Base-by-base conservation (phyloP, 2,797 vertebrate genomes). In the Cuculus canorus region DNA sequence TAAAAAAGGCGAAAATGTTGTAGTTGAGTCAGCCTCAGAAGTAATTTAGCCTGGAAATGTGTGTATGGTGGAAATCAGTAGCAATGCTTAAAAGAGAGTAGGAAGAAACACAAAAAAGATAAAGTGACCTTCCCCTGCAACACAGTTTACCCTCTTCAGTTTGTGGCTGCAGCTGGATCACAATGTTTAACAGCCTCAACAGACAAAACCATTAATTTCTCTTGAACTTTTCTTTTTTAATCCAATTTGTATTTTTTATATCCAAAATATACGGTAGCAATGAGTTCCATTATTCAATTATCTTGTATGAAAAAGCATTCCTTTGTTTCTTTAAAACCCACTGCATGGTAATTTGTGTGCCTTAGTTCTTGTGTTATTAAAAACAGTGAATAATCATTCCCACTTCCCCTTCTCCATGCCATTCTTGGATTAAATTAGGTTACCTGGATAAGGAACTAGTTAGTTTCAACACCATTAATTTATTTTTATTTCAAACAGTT, bases 401-500 rank as follows among this genome's bases (percentile, higher is more conserved):
- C 7, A 27, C 11, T 84, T 85, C 25, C 21, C 4, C 11, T 54
- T 79, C 50, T 35, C 18, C 11, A 32, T 85, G 22, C 3, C 13
- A 5, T 70, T 56, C 19, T 45, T 91, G 27, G 22, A 70, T 57
- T 77, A 66, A 68, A 53, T 75, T 89, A 71, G 27, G 9, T 63
- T 91, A 25, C 17, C 32, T 82, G 32, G 21, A 27, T 72, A 76
- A 88, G 41, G 32, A 81, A 66, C 12, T 57, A 15, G 12, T 47
- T 81, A 35, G 9, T 21, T 75, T 78, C 27, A 95, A 60, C 66
- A 64, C 54, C 28, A 54, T 66, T 81, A 59, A 78, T 60, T 95
- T 69, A 53, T 73, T 90, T 93, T 69, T 19, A 89, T 71, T 90
- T 82, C 65, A 89, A 82, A 79, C 9, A 80, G 86, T 80, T 76